These are phyloP conservation scores for Coracopsis vasa DNA, from an alignment of 2,113 vertebrate genomes.

Conservation along the genomic window DNA sequence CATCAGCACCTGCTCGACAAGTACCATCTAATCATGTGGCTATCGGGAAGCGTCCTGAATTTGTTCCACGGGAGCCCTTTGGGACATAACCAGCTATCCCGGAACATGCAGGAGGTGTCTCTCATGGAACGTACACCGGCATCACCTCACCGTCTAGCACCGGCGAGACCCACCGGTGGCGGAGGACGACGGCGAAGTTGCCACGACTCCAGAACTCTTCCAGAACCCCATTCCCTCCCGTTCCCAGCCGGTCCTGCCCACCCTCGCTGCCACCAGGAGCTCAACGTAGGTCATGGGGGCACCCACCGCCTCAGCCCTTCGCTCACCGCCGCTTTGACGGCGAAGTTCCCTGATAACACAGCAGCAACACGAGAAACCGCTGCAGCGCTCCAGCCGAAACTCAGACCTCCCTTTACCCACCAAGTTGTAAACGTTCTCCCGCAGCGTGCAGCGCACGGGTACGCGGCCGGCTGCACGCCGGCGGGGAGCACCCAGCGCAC, in stretches of 20 bases:
- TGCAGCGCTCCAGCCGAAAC: background rate
- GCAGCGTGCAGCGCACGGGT: background rate
- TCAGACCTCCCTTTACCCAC: background rate
- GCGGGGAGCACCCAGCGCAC: background rate
- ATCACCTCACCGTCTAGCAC: background rate
- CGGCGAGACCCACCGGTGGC: background rate
- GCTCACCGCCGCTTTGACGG: background rate
- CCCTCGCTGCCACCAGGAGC: background rate
- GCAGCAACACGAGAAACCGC: fast-evolving
- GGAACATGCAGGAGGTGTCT: background rate
- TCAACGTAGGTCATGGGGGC: background rate
- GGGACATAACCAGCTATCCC: background rate
- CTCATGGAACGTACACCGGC: background rate
- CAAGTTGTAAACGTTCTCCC: background rate
- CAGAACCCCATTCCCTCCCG: background rate
- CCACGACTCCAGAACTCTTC: background rate
- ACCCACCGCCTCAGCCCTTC: background rate
- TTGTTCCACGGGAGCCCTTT: background rate
- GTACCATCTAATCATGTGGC: background rate
- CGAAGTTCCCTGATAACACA: background rate
- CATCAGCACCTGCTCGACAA: background rate
- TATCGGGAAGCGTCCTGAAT: background rate
- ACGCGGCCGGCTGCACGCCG: background rate
- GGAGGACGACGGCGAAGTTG: fast-evolving
- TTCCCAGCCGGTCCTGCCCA: background rate